phyloP scores from a whole-genome alignment of 2,888 invertebrate genomes.

The Lingula anatina region DNA sequence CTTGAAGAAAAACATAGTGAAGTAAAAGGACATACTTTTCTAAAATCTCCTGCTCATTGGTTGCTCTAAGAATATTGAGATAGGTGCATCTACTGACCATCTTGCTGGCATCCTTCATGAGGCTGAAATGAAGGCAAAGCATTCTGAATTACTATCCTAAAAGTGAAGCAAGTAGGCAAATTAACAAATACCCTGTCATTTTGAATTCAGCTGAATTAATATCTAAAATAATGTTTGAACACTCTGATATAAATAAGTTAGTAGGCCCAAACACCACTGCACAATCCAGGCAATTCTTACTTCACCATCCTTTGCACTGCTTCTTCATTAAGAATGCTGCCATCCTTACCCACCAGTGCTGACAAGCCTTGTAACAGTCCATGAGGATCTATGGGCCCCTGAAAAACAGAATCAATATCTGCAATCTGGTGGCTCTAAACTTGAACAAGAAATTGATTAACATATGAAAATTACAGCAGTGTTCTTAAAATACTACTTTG shows the following conservation, averaged over 20 bases:
- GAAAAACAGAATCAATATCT: constrained; percentile 30
- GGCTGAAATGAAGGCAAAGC: constrained; percentile 59
- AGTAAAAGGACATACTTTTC: constrained; percentile 61
- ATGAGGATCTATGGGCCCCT: constrained; percentile 73
- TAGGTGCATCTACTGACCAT: constrained; percentile 93
- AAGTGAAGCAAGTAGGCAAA: not conserved
- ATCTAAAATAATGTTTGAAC: no score
- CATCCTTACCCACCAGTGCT: constrained; percentile 72
- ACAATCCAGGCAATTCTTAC: constrained; percentile 57
- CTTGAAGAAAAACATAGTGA: not conserved
- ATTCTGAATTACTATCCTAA: not conserved
- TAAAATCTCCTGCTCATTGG: constrained; percentile 70
- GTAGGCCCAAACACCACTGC: not conserved
- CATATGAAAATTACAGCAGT: not conserved
- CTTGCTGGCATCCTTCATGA: constrained; percentile 94
- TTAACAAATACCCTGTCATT: no score
- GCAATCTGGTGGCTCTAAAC: not conserved
- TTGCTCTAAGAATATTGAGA: constrained; percentile 83
- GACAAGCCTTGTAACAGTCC: constrained; percentile 83
- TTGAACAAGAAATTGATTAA: not conserved
- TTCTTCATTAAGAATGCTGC: constrained; percentile 80
- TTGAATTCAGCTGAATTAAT: no score
- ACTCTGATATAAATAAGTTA: no score
- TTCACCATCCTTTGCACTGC: constrained; percentile 83
- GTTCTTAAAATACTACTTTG: no score